These are phyloP conservation scores for Dendrolimus punctatus DNA, from an alignment of 1,140 invertebrate species.

Conservation along the genomic window DNA sequence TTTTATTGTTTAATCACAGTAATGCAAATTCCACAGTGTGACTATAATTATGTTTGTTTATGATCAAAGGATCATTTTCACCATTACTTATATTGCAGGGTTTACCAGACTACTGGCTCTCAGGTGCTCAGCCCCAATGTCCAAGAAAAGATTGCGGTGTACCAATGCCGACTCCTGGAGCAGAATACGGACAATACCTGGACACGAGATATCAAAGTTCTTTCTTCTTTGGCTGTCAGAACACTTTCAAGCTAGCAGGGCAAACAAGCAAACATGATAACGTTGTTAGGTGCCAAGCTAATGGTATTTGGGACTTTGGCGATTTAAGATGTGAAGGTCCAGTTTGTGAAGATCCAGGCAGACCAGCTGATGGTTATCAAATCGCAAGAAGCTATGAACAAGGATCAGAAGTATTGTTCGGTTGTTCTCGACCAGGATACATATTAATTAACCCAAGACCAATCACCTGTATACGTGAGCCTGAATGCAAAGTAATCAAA, in stretches of 20 bases:
- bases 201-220: slow-evolving; percentile 93
- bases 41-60: not conserved
- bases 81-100: slow-evolving; percentile 71
- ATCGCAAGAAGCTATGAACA: slow-evolving; percentile 94
- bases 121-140: slow-evolving; percentile 88
- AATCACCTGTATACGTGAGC: slow-evolving; percentile 92
- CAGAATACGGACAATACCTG: slow-evolving; percentile 89
- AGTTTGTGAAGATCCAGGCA: slow-evolving; percentile 95
- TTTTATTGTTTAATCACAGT: slow-evolving; percentile 1
- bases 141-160: slow-evolving; percentile 90
- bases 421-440: slow-evolving; percentile 92
- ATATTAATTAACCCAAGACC: slow-evolving; percentile 92
- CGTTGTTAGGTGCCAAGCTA: slow-evolving; percentile 91
- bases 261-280: slow-evolving; percentile 94
- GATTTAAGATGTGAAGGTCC: slow-evolving; percentile 96
- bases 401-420: slow-evolving; percentile 91
- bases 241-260: slow-evolving; percentile 94
- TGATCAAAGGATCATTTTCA: not conserved
- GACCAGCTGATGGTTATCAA: slow-evolving; percentile 93
- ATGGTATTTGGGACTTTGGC: slow-evolving; percentile 97
- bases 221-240: slow-evolving; percentile 97
- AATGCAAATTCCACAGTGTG: not conserved
- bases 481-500: slow-evolving; percentile 94
- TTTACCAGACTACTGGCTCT: slow-evolving; percentile 93
- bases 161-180: slow-evolving; percentile 91